Conservation (phyloP, 92 coral and sea anemone species). For the Heteractis magnifica region DNA sequence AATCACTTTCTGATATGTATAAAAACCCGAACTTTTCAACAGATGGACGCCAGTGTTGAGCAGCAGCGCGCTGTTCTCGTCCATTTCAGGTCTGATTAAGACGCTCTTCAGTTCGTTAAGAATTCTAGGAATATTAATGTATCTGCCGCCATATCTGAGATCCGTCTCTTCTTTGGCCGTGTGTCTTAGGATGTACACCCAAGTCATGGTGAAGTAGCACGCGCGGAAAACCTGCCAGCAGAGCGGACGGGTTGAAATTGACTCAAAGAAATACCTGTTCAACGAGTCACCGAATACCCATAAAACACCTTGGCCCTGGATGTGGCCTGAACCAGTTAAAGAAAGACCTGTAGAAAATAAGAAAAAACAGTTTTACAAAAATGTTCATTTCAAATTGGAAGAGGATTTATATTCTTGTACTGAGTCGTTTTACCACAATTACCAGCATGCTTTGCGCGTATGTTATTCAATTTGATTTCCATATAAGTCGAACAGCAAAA, state of each 20-base stretch:
- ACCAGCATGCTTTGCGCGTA: too few relatives aligned
- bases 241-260: constrained; percentile 58
- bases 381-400: too few relatives aligned
- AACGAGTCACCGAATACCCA: constrained; percentile 87
- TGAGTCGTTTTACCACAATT: too few relatives aligned
- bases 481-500: too few relatives aligned
- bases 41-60: constrained; percentile 85
- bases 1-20: constrained; percentile 70
- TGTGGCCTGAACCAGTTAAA: constrained; percentile 59
- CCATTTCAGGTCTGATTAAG: constrained; percentile 71
- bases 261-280: constrained; percentile 76
- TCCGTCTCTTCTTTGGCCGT: constrained; percentile 76
- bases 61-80: constrained; percentile 75
- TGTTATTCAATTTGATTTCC: too few relatives aligned
- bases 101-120: constrained; percentile 63
- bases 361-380: too few relatives aligned
- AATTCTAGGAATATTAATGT: constrained; percentile 71
- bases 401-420: too few relatives aligned
- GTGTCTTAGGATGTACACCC: constrained; percentile 76
- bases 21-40: constrained; percentile 73
- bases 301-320: constrained; percentile 73
- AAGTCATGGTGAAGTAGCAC: constrained; percentile 82
- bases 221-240: constrained; percentile 77
- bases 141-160: constrained; percentile 58
- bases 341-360: constrained; percentile 10